Percentiles rank a stretch among this genome's conserved stretches.
Evolutionary conservation across 2,888 invertebrate species (phyloP).

Genomic region (Leptinotarsa haldemani): DNA sequence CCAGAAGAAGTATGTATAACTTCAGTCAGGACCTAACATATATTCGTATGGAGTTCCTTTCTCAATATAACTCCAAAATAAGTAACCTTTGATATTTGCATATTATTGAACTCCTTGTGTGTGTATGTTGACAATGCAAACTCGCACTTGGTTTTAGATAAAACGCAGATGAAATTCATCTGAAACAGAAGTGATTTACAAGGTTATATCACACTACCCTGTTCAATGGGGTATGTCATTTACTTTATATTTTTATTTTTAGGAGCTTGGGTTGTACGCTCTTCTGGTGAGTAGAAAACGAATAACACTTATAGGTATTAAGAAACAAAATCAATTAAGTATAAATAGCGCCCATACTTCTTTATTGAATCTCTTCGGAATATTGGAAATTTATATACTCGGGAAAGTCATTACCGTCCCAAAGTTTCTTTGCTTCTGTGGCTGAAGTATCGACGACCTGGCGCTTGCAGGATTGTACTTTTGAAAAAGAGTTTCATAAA

Average conservation of each 20-base stretch:
- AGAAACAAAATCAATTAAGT: constrained; percentile 23
- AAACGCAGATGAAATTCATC: not conserved
- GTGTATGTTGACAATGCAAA: not conserved
- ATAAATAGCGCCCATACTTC: not conserved
- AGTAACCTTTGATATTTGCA: no score
- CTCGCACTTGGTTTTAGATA: constrained; percentile 9
- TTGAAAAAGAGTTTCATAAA: no score
- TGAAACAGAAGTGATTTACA: constrained; percentile 7
- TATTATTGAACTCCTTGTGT: no score
- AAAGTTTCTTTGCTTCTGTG: not conserved
- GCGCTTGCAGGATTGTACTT: no score
- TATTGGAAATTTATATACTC: not conserved
- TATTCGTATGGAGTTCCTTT: no score
- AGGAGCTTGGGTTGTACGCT: constrained; percentile 44
- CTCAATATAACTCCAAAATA: no score
- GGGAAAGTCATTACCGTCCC: not conserved
- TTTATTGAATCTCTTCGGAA: not conserved
- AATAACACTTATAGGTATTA: constrained; percentile 29
- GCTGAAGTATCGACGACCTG: no score
- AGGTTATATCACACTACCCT: not conserved
- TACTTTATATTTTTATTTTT: constrained; percentile 42
- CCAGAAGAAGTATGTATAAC: no score
- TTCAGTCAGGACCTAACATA: no score
- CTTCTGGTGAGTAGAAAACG: constrained; percentile 42
- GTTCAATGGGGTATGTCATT: constrained; percentile 21